Percentiles rank a stretch among this genome's conserved stretches.
Conservation (phyloP, 2,888 invertebrate species). For the Drosophila longiperda region DNA sequence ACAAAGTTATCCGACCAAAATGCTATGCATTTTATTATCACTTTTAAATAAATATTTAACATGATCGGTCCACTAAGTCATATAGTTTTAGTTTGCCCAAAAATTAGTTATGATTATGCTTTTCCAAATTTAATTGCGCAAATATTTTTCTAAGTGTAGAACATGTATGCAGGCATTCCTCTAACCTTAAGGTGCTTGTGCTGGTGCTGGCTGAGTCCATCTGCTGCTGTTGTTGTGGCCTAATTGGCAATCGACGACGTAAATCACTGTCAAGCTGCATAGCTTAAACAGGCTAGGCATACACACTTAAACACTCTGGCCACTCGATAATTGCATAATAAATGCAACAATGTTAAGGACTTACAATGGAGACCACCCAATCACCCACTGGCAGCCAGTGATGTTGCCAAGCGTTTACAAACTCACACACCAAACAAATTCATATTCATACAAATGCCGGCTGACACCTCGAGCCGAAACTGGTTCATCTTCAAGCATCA, state of each 20-base stretch:
- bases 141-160: neutral
- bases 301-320: conserved; percentile 50
- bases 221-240: conserved; percentile 42
- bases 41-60: neutral
- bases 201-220: conserved; percentile 14
- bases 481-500: conserved; percentile 18
- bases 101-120: neutral
- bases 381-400: neutral
- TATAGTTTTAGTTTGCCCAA: neutral
- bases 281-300: conserved; percentile 36
- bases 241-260: conserved; percentile 80
- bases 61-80: neutral
- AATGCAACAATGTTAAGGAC: conserved; percentile 77
- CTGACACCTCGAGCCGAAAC: conserved; percentile 67
- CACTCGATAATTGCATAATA: conserved; percentile 81
- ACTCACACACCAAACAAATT: conserved; percentile 24
- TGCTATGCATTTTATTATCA: neutral
- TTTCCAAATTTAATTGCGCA: neutral
- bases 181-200: conserved; percentile 65
- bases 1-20: neutral
- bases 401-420: conserved; percentile 26
- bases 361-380: conserved; percentile 25
- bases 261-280: conserved; percentile 74
- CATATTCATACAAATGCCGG: conserved; percentile 65
- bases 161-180: conserved; percentile 43